Evolutionary conservation across 2,797 vertebrate genomes (phyloP), one percentile per base, ranked within the genome.

Genomic region (Sebastolobus altivelis): DNA sequence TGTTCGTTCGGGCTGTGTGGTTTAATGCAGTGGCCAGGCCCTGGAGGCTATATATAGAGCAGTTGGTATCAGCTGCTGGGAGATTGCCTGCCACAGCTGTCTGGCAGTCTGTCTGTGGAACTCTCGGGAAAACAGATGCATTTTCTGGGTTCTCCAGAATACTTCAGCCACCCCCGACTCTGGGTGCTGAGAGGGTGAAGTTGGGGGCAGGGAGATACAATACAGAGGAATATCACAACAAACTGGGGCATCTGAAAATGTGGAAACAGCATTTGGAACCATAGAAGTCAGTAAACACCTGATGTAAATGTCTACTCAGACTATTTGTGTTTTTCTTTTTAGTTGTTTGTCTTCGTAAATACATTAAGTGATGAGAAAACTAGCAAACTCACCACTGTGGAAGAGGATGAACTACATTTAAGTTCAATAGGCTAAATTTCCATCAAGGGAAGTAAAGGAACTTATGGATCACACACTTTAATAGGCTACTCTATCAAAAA

Each of bases 51-150:
- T 96, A 92, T 94, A 96, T 95, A 95, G 94, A 91, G 66, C 65
- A 75, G 87, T 43, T 89, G 80, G 87, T 95, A 95, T 96, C 95
- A 96, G 95, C 95, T 96, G 95, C 77, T 92, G 58, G 52, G 80
- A 68, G 77, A 35, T 35, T 67, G 52, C 35, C 80, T 52, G 59
- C 38, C 82, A 79, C 82, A 84, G 40, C 63, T 25, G 25, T 25
- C 25, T 25, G 25, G 25, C 89, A 84, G 89, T 67, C 63, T 68
- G 84, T 20, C 71, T 14, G 71, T 91, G 77, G 94, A 95, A 93
- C 89, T 82, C 80, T 94, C 90, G 0, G 72, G 95, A 95, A 96
- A 91, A 88, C 81, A 81, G 65, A 85, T 69, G 90, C 37, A 77
- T 77, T 82, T 93, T 94, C 91, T 87, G 46, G 72, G 27, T 69